Evolutionary conservation across 2,113 vertebrate genomes (phyloP), one percentile per base, ranked within the genome.

Genomic region (Rhinolophus sinicus): DNA sequence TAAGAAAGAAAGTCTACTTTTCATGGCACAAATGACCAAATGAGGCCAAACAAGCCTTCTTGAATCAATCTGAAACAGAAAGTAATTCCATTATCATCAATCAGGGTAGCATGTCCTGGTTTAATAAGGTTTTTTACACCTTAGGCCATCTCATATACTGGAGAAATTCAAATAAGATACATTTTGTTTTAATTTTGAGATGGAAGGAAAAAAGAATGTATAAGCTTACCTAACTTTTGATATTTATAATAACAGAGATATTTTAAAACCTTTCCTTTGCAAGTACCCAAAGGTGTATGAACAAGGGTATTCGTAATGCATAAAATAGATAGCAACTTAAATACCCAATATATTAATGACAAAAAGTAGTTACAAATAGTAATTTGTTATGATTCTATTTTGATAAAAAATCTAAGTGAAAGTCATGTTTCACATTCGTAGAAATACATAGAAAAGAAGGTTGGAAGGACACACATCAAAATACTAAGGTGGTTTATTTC

Each of bases 21-120:
- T 86, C 81, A 97, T 84, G 69, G 40, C 82, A 92, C 69, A 76
- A 81, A 97, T 86, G 85, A 94, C 44, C 65, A 96, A 95, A 92
- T 80, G 56, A 92, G 52, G 62, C 86, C 92, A 95, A 97, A 88
- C 70, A 90, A 95, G 56, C 93, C 80, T 72, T 95, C 62, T 76
- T 96, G 93, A 95, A 96, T 96, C 60, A 96, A 76, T 67, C 38
- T 97, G 69, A 96, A 52, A 92, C 30, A 96, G 60, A 96, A 96
- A 90, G 81, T 91, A 94, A 96, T 93, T 95, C 62, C 56, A 88
- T 93, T 86, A 94, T 77, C 80, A 96, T 91, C 83, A 90, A 89
- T 75, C 75, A 91, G 50, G 21, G 11, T 19, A 93, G 64, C 38
- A 77, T 72, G 72, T 56, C 65, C 60, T 85, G 78, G 38, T 86